These are phyloP conservation scores for Dreissena polymorpha DNA, from an alignment of 1,140 invertebrate species.

Conservation along the genomic window DNA sequence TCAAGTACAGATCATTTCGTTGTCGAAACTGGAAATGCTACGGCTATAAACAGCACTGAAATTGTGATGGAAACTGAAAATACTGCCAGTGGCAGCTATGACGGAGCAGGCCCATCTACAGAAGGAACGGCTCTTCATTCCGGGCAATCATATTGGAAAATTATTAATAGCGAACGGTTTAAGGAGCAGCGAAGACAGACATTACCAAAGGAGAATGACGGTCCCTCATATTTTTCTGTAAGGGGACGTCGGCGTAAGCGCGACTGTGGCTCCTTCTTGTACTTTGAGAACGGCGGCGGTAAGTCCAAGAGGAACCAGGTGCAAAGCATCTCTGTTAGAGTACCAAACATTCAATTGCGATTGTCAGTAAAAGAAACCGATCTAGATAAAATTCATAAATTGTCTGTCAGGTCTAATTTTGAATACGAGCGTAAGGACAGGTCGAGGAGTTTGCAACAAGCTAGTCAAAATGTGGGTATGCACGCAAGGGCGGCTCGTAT, in stretches of 20 bases:
- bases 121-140: not conserved
- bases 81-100: not conserved
- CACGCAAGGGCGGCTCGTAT: too few species aligned
- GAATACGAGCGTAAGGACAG: not conserved
- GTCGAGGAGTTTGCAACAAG: too few species aligned
- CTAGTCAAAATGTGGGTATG: too few species aligned
- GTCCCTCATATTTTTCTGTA: slow-evolving; percentile 33
- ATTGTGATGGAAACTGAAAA: not conserved
- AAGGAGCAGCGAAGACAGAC: slow-evolving; percentile 1
- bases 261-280: slow-evolving; percentile 60
- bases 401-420: slow-evolving; percentile 27
- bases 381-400: slow-evolving; percentile 19
- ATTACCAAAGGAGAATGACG: not conserved
- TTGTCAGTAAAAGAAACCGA: slow-evolving; percentile 28
- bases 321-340: slow-evolving; percentile 30
- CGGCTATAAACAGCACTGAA: not conserved
- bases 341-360: slow-evolving; percentile 25
- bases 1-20: not conserved
- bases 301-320: not conserved
- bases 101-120: not conserved
- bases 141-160: slow-evolving; percentile 2
- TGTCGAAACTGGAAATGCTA: not conserved
- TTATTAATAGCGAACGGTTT: slow-evolving; percentile 4
- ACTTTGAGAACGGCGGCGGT: slow-evolving; percentile 38
- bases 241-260: slow-evolving; percentile 16